Percentiles rank a stretch among this genome's conserved stretches.
These are phyloP conservation scores for Micropterix aruncella DNA, from an alignment of 2,888 invertebrate species.

Conservation along the genomic window DNA sequence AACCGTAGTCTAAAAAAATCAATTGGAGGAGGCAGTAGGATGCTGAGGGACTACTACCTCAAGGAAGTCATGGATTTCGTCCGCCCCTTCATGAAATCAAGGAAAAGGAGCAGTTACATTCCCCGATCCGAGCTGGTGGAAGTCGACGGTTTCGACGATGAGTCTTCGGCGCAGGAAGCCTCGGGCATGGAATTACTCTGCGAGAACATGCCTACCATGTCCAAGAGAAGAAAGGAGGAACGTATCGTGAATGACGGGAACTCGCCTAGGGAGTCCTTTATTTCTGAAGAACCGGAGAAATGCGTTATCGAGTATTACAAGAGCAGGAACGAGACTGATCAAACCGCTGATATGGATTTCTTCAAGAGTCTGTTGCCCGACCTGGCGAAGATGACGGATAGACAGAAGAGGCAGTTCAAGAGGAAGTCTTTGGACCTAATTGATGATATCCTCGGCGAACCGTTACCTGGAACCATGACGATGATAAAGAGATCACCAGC, in stretches of 20 bases:
- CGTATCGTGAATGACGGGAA: background rate
- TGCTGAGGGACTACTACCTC: constrained; percentile 2
- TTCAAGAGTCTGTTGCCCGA: constrained; percentile 3
- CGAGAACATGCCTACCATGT: background rate
- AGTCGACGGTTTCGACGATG: background rate
- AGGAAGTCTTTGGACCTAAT: constrained; percentile 1
- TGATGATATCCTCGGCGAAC: constrained; percentile 3
- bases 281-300: background rate
- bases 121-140: background rate
- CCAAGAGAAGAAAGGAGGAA: background rate
- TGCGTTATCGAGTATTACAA: background rate
- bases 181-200: background rate
- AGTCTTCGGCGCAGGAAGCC: background rate
- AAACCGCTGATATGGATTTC: constrained; percentile 2
- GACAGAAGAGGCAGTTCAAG: constrained; percentile 4
- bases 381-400: constrained; percentile 2
- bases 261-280: background rate
- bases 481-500: background rate
- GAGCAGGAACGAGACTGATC: background rate
- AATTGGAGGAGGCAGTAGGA: background rate
- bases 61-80: constrained; percentile 4
- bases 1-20: constrained; percentile 2
- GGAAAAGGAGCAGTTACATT: background rate
- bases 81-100: constrained; percentile 2
- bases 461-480: background rate